phyloP scores from a whole-genome alignment of 2,888 invertebrate species.

The Melanostoma mellinum region DNA sequence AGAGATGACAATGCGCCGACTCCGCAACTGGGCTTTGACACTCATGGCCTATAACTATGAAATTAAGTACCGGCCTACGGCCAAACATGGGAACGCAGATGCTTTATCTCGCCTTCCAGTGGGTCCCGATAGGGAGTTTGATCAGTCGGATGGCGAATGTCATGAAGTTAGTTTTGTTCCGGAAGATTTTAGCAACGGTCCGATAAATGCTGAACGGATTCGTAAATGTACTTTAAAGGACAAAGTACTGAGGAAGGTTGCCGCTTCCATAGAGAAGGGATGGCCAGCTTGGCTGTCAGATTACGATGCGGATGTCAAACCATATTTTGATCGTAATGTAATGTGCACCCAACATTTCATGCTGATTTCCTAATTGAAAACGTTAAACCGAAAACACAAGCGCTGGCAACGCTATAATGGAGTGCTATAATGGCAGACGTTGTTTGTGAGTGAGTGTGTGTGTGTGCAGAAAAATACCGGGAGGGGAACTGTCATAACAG shows the following conservation, averaged over 20 bases:
- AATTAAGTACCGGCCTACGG: too few relatives aligned
- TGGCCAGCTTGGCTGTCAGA: conserved; percentile 10
- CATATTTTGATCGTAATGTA: conserved; percentile 28
- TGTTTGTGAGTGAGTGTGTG: too few relatives aligned
- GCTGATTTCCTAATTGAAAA: too few relatives aligned
- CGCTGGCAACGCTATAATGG: too few relatives aligned
- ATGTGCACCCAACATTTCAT: too few relatives aligned
- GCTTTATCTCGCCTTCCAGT: conserved; percentile 32
- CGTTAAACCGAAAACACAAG: too few relatives aligned
- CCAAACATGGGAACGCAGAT: too few relatives aligned
- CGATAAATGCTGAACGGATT: conserved; percentile 4
- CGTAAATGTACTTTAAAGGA: background rate
- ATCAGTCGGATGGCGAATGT: background rate
- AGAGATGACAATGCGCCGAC: conserved; percentile 45
- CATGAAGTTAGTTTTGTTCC: background rate
- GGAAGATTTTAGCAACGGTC: background rate
- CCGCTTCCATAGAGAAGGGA: conserved; percentile 22
- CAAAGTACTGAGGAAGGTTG: background rate
- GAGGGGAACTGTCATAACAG: too few relatives aligned
- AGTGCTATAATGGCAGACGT: too few relatives aligned
- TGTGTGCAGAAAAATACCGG: too few relatives aligned
- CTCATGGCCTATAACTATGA: conserved; percentile 14
- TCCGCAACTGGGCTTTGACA: background rate
- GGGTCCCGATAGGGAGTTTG: conserved; percentile 30
- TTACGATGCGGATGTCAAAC: conserved; percentile 3